Evolutionary conservation across 2,888 invertebrate species (phyloP).

Genomic region (Acrocyrtus sp.): DNA sequence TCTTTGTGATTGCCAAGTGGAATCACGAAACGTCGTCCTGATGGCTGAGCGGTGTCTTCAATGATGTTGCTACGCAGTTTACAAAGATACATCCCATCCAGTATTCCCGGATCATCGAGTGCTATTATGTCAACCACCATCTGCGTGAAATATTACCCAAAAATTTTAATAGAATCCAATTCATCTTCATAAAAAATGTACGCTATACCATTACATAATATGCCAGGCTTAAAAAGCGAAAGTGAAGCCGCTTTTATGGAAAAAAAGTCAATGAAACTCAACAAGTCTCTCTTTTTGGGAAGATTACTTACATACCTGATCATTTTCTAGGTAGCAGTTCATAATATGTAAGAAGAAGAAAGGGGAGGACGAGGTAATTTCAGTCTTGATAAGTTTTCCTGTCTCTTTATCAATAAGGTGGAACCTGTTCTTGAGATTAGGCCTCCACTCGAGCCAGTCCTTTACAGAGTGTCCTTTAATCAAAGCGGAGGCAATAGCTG

Average conservation of each 20-base stretch:
- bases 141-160: constrained; percentile 56
- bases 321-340: constrained; percentile 67
- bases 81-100: constrained; percentile 65
- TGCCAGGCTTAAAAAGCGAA: not conserved
- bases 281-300: not conserved
- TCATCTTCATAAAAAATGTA: too few relatives aligned
- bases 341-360: constrained; percentile 70
- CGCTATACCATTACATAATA: not conserved
- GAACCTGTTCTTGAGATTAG: constrained; percentile 66
- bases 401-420: constrained; percentile 67
- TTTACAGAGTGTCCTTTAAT: constrained; percentile 65
- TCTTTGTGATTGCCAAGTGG: constrained; percentile 59
- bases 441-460: constrained; percentile 67
- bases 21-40: constrained; percentile 57
- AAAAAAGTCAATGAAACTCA: not conserved
- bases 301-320: constrained; percentile 35
- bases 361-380: constrained; percentile 66
- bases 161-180: not conserved
- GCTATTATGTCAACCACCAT: constrained; percentile 66
- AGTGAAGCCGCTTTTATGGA: not conserved
- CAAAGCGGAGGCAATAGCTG: constrained; percentile 66
- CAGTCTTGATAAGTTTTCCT: constrained; percentile 66
- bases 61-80: constrained; percentile 63
- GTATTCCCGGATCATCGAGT: constrained; percentile 65
- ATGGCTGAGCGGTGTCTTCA: constrained; percentile 57